Conservation (phyloP, 1,140 invertebrate species). For the Cheumatopsyche charites region DNA sequence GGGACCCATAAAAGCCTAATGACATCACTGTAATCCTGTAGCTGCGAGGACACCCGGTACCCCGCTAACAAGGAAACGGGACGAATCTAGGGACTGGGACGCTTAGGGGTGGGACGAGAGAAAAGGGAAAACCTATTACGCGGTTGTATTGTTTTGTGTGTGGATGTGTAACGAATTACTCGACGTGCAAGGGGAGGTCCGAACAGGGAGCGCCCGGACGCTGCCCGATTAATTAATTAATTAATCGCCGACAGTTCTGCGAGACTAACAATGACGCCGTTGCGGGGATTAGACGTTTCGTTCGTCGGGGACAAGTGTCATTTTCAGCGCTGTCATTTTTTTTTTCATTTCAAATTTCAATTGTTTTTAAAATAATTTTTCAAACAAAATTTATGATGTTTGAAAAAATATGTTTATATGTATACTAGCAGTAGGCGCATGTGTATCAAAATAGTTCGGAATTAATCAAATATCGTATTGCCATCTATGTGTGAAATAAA, state of each 20-base stretch:
- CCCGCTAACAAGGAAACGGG: conserved; percentile 41
- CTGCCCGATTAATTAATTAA: conserved; percentile 19
- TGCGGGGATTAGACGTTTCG: neutral
- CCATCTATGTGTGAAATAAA: too few species aligned
- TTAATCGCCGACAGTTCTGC: neutral
- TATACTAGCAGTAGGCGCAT: too few species aligned
- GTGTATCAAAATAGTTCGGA: too few species aligned
- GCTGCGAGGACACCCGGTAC: conserved; percentile 31
- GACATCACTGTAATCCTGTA: conserved; percentile 39
- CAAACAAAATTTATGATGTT: too few species aligned
- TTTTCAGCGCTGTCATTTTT: neutral
- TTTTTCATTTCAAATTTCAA: neutral
- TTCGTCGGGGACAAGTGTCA: neutral
- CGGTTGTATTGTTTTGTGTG: conserved; percentile 49
- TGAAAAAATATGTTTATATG: too few species aligned
- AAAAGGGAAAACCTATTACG: conserved; percentile 48
- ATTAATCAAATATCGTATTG: too few species aligned
- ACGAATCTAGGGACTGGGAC: neutral
- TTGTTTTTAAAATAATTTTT: too few species aligned
- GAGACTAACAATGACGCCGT: neutral
- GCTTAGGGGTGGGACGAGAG: conserved; percentile 12
- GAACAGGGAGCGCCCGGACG: conserved; percentile 9
- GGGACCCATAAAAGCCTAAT: conserved; percentile 34
- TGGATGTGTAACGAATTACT: conserved; percentile 47
- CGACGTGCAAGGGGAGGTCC: conserved; percentile 3